Conservation (phyloP, 2,888 invertebrate species). For the Epinotia brunnichana region DNA sequence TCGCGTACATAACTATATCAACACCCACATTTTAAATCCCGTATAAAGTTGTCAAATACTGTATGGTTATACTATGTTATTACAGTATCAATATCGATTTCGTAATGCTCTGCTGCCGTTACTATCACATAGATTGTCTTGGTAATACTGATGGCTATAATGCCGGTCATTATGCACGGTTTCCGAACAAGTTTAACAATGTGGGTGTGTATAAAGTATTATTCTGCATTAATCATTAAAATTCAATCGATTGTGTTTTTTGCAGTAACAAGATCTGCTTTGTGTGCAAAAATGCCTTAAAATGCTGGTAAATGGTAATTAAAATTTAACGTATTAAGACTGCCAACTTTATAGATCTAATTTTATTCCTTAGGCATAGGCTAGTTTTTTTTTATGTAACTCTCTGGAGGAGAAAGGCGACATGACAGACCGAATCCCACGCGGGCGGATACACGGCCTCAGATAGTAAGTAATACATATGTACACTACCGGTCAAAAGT, state of each 20-base stretch:
- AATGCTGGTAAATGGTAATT: no score
- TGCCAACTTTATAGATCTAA: no score
- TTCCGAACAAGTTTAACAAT: neutral
- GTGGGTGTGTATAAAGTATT: neutral
- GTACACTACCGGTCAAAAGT: no score
- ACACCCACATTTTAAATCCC: neutral
- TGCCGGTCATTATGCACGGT: neutral
- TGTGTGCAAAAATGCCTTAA: no score
- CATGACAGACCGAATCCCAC: no score
- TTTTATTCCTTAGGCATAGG: no score
- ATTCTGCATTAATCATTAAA: neutral
- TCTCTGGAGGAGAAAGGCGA: no score
- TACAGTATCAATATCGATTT: neutral
- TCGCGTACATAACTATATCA: neutral
- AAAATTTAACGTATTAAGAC: no score
- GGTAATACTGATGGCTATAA: neutral
- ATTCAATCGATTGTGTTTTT: neutral
- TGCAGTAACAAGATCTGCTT: neutral
- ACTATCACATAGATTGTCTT: neutral
- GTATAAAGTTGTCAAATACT: neutral
- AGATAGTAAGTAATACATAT: no score
- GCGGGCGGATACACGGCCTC: no score
- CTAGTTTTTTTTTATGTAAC: no score
- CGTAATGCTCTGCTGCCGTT: neutral
- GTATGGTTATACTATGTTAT: neutral